Evolutionary conservation across 2,113 vertebrate species (phyloP).

Genomic region (Lepisosteus oculatus): DNA sequence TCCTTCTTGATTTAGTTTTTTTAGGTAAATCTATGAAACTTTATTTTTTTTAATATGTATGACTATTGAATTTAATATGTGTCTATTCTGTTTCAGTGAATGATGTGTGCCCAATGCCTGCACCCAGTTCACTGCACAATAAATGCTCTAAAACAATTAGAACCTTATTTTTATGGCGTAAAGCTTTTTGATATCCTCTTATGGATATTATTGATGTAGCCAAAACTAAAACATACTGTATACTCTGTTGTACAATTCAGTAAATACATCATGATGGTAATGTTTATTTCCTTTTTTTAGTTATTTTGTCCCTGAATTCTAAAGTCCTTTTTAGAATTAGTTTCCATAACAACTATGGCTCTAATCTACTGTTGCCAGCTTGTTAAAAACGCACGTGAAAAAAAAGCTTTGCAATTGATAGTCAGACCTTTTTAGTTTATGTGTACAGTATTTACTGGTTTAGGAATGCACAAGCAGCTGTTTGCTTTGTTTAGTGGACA

Average conservation of each 20-base stretch:
- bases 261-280: slow-evolving; percentile 35
- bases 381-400: slow-evolving; percentile 43
- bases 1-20: too few species aligned
- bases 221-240: too few species aligned
- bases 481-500: slow-evolving; percentile 36
- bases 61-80: too few species aligned
- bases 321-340: slow-evolving; percentile 36
- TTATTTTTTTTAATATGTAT: too few species aligned
- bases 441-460: slow-evolving; percentile 43
- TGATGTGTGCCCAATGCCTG: too few species aligned
- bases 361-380: slow-evolving; percentile 47
- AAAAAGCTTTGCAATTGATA: slow-evolving; percentile 47
- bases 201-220: too few species aligned
- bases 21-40: too few species aligned
- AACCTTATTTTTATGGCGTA: too few species aligned
- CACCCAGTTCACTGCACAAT: too few species aligned
- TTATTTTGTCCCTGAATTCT: slow-evolving; percentile 17
- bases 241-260: slow-evolving; percentile 7
- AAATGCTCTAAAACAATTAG: too few species aligned
- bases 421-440: slow-evolving; percentile 45
- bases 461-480: slow-evolving; percentile 50
- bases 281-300: slow-evolving; percentile 41
- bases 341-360: slow-evolving; percentile 42
- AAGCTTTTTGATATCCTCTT: too few species aligned
- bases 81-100: too few species aligned